These are phyloP conservation scores for Archips crataeganus DNA, from an alignment of 2,888 invertebrate species.

Conservation along the genomic window DNA sequence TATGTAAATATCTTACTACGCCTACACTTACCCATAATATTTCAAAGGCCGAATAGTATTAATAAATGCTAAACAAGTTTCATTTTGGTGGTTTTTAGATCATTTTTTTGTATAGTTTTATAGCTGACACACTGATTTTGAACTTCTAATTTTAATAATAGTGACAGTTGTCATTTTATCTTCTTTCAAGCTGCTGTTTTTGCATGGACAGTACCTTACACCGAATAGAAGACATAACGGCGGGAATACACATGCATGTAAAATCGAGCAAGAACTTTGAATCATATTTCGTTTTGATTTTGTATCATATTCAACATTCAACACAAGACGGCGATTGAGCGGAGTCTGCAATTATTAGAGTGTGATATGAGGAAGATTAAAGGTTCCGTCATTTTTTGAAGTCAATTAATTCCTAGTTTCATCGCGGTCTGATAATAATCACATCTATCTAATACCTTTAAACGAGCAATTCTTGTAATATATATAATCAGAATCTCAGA, in stretches of 20 bases:
- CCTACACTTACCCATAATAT: conserved; percentile 73
- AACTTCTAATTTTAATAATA: conserved; percentile 74
- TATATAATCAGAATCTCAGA: no score
- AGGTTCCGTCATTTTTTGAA: no score
- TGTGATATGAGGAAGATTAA: no score
- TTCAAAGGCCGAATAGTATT: conserved; percentile 44
- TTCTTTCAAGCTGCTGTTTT: conserved; percentile 49
- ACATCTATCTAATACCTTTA: no score
- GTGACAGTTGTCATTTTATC: conserved; percentile 57
- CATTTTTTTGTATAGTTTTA: conserved; percentile 55
- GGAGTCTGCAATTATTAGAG: no score
- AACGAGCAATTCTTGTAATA: no score
- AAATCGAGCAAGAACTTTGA: not conserved
- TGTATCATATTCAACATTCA: no score
- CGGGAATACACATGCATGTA: not conserved
- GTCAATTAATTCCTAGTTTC: no score
- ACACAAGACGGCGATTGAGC: no score
- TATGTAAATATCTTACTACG: conserved; percentile 37
- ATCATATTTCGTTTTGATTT: no score
- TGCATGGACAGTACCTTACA: conserved; percentile 44
- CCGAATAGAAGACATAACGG: not conserved
- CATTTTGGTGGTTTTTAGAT: conserved; percentile 50
- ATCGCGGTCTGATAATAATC: no score
- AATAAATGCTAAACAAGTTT: conserved; percentile 45
- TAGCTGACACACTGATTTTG: conserved; percentile 59